phyloP scores from a whole-genome alignment of 2,113 vertebrate genomes.

The Fregata magnificens region DNA sequence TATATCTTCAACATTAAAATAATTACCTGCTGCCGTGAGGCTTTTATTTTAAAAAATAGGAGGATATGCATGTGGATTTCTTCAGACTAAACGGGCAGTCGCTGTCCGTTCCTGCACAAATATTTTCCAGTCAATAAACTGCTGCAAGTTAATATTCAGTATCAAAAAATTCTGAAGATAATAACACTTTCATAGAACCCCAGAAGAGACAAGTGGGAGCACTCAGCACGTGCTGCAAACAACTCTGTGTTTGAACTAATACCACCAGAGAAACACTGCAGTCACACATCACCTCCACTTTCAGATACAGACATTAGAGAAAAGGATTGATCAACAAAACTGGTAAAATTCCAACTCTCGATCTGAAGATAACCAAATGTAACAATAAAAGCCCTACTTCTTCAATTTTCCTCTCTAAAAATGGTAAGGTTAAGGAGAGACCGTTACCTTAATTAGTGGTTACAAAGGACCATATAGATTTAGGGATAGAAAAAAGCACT shows the following conservation, averaged over 20 bases:
- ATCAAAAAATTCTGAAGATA: not conserved
- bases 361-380: not conserved
- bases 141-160: not conserved
- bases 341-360: not conserved
- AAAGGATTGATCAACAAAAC: not conserved
- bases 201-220: not conserved
- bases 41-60: not conserved
- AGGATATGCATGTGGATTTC: not conserved
- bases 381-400: not conserved
- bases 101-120: not conserved
- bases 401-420: not conserved
- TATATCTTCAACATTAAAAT: not conserved
- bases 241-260: not conserved
- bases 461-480: not conserved
- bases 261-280: not conserved
- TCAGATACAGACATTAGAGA: not conserved
- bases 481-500: not conserved
- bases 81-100: not conserved
- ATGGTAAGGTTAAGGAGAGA: not conserved
- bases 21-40: not conserved
- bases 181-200: not conserved
- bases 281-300: not conserved
- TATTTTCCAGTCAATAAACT: not conserved
- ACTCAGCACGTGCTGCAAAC: not conserved
- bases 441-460: not conserved